phyloP scores from a whole-genome alignment of 2,888 invertebrate species.

The Sacculina carcini region DNA sequence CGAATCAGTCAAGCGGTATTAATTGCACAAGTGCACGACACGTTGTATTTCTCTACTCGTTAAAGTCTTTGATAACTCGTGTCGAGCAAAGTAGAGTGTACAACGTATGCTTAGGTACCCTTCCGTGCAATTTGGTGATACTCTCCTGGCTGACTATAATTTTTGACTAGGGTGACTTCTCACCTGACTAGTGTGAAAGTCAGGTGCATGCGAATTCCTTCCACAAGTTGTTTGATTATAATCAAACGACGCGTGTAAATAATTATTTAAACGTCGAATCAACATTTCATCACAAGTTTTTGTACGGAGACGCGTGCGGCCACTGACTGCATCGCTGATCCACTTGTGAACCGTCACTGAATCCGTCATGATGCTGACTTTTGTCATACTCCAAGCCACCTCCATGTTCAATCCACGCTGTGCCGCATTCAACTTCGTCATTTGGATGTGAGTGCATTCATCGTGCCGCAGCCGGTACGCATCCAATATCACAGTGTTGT shows the following conservation, averaged over 20 bases:
- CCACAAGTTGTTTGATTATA: not conserved
- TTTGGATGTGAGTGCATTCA: conserved; percentile 3
- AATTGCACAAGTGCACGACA: too few species aligned
- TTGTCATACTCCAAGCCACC: not conserved
- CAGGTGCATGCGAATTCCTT: not conserved
- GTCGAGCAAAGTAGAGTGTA: too few species aligned
- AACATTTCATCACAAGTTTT: not conserved
- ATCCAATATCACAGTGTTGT: not conserved
- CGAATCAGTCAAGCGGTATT: too few species aligned
- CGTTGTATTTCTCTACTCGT: too few species aligned
- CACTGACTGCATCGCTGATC: not conserved
- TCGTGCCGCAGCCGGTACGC: not conserved
- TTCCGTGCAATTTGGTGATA: too few species aligned
- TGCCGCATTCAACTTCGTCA: not conserved
- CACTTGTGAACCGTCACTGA: not conserved
- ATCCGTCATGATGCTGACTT: not conserved
- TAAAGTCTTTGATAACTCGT: too few species aligned
- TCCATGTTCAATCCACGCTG: not conserved
- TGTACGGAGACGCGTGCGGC: not conserved
- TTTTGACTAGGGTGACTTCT: not conserved
- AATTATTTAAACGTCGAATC: too few species aligned
- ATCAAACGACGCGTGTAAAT: not conserved
- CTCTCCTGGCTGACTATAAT: too few species aligned
- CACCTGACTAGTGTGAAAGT: not conserved
- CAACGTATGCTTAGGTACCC: too few species aligned